Evolutionary conservation across 2,888 invertebrate species (phyloP).

Genomic region (Acholoe squamosa): DNA sequence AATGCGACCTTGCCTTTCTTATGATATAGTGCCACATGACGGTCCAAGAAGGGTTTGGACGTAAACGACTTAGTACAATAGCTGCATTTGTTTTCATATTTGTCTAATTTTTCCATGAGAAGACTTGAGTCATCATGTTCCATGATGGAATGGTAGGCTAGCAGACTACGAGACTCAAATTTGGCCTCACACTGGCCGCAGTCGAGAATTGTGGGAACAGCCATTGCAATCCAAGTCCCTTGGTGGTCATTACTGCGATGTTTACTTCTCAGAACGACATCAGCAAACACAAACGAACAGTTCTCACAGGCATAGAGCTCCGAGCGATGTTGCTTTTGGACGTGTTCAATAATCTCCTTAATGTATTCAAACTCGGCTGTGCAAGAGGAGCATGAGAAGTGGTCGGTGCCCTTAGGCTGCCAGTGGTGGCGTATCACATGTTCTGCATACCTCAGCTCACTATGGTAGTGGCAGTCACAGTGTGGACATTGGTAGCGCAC

Average conservation of each 20-base stretch:
- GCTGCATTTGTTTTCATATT: no score
- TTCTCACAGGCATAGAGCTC: background rate
- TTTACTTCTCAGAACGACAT: background rate
- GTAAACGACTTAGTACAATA: no score
- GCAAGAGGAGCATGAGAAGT: background rate
- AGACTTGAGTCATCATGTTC: background rate
- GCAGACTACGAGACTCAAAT: background rate
- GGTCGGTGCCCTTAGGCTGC: background rate
- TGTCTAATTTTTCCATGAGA: background rate
- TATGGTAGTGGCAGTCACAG: background rate
- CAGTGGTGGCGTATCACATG: background rate
- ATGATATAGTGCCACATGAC: no score
- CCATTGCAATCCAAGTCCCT: background rate
- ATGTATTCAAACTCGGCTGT: background rate
- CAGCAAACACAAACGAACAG: background rate
- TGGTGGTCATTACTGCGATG: background rate
- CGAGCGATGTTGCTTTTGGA: background rate
- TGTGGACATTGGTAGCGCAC: background rate
- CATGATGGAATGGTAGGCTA: background rate
- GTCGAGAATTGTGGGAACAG: background rate
- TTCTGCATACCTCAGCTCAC: background rate
- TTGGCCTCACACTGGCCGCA: constrained; percentile 1
- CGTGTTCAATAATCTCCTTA: background rate
- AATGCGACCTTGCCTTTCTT: no score
- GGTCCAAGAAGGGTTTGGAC: no score